Evolutionary conservation across 2,797 vertebrate genomes (phyloP), one percentile per base, ranked within the genome.

Genomic region (Spea hammondii): DNA sequence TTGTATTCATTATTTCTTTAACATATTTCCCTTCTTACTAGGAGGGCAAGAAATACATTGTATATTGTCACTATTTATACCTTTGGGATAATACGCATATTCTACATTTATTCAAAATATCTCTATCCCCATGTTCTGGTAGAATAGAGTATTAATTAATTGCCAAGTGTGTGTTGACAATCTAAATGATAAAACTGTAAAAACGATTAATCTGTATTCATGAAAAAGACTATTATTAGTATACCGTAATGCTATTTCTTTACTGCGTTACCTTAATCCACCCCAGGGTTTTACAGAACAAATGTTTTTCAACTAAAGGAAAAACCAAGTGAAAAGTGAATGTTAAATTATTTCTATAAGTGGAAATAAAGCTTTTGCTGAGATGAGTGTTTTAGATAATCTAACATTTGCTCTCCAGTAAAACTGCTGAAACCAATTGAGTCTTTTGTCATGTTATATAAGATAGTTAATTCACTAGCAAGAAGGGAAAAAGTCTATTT

Each of bases 291-390:
- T 32, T 47, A 48, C 48, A 77, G 65, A 69, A 73, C 55, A 77
- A 77, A 82, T 77, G 62, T 82, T 72, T 81, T 82, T 73, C 79
- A 82, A 70, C 70, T 68, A 76, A 64, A 73, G 85, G 79, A 77
- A 84, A 77, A 73, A 0, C 5, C 49, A 49, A 65, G 70, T 78
- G 75, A 83, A 74, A 82, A 59, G 65, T 69, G 82, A 70, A 72
- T 49, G 5, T 64, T 70, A 70, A 70, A 83, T 67, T 60, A 68
- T 79, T 81, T 85, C 78, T 32, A 59, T 74, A 3, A 59, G 57
- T 68, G 55, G 46, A 72, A 45, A 65, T 60, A 47, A 83, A 72
- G 72, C 70, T 6, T 10, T 7, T 44, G 72, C 53, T 0, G 71
- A 78, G 57, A 73, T 2, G 45, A 10, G 67, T 5, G 53, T 82